Conservation (phyloP, 37 sponge, comb jelly and placozoan genomes). For the Haliclona indistincta region DNA sequence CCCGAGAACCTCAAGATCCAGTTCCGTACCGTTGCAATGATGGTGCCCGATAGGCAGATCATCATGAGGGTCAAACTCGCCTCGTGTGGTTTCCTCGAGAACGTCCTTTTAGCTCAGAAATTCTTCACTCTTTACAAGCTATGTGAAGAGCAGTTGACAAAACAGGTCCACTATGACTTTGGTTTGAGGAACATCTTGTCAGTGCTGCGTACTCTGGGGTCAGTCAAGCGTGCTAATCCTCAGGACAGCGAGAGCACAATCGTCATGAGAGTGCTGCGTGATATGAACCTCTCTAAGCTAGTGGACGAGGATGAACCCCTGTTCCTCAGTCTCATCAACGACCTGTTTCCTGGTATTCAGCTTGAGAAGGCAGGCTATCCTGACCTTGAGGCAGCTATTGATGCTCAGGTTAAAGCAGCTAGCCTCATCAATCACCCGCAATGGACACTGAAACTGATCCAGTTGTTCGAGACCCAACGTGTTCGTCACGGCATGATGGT, state of each 20-base stretch:
- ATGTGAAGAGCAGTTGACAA: constrained; percentile 97
- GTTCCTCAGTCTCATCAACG: constrained; percentile 92
- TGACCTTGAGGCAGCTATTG: constrained; percentile 94
- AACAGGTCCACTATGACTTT: constrained; percentile 99
- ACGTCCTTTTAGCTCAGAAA: constrained; percentile 85
- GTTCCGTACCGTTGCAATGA: constrained; percentile 98
- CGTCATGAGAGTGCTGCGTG: constrained; percentile 96
- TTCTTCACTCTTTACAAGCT: constrained; percentile 97
- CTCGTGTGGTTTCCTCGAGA: constrained; percentile 94
- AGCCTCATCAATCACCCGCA: constrained; percentile 90
- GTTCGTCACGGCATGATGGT: constrained; percentile 99
- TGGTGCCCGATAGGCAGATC: constrained; percentile 99
- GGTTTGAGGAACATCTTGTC: constrained; percentile 98
- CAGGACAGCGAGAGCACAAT: constrained; percentile 92
- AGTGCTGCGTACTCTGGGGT: constrained; percentile 94
- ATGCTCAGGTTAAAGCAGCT: constrained; percentile 50
- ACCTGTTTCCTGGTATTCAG: constrained; percentile 94
- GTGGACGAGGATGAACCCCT: constrained; percentile 99
- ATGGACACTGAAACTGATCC: constrained; percentile 96
- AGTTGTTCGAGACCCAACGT: constrained; percentile 95
- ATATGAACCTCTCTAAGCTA: constrained; percentile 98
- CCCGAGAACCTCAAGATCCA: constrained; percentile 97
- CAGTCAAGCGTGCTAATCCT: constrained; percentile 85
- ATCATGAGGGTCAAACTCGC: constrained; percentile 97
- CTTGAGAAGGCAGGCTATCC: constrained; percentile 98